phyloP scores from a whole-genome alignment of 2,888 invertebrate genomes.

The Gari tellinella region DNA sequence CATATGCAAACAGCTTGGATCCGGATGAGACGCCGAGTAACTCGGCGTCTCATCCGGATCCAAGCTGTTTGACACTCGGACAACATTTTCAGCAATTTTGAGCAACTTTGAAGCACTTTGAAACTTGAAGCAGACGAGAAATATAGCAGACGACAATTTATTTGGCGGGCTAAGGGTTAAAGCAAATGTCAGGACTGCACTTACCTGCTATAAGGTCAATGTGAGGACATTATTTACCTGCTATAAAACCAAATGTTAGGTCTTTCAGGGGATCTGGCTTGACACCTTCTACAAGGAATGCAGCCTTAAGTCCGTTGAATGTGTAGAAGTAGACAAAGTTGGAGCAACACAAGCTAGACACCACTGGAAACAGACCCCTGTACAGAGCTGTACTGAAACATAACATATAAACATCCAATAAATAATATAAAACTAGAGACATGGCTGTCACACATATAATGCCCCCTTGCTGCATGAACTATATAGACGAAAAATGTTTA shows the following conservation, averaged over 20 bases:
- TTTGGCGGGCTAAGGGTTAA: too few species aligned
- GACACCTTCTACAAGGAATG: slow-evolving; percentile 87
- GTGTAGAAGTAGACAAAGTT: slow-evolving; percentile 98
- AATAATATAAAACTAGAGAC: background rate
- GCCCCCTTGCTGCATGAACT: background rate
- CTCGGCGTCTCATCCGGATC: too few species aligned
- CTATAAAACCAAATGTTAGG: slow-evolving; percentile 90
- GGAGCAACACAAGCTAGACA: slow-evolving; percentile 93
- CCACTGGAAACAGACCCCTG: slow-evolving; percentile 92
- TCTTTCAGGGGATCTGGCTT: slow-evolving; percentile 89
- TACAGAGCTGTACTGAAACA: slow-evolving; percentile 87
- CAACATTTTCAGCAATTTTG: too few species aligned
- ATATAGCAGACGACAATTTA: too few species aligned
- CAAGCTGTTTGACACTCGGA: too few species aligned
- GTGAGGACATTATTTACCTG: slow-evolving; percentile 88
- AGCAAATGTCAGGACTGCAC: too few species aligned
- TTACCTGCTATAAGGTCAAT: too few species aligned
- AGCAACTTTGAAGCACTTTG: too few species aligned
- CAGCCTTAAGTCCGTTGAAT: slow-evolving; percentile 92
- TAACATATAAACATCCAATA: background rate
- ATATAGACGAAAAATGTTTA: background rate
- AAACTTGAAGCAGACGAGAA: too few species aligned
- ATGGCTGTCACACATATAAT: background rate
- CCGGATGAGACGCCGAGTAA: too few species aligned
- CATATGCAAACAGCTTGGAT: too few species aligned